phyloP scores from a whole-genome alignment of 2,113 vertebrate genomes.

The Centropus unirufus region DNA sequence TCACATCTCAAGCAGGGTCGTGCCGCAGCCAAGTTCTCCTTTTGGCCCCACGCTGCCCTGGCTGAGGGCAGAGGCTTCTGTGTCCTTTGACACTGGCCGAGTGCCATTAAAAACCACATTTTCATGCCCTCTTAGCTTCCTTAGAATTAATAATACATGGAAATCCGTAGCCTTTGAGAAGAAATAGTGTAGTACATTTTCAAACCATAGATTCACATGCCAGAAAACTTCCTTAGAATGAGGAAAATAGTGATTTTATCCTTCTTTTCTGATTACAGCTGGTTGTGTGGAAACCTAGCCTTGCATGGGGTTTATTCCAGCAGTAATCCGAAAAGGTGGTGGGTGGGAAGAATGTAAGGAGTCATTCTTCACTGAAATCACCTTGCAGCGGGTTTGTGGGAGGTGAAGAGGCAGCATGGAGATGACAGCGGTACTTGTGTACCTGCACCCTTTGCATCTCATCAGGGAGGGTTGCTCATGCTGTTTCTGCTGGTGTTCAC shows the following conservation, averaged over 20 bases:
- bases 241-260: accelerated
- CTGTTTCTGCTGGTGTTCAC: background rate
- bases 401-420: background rate
- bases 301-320: background rate
- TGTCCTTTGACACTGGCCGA: background rate
- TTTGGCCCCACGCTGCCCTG: background rate
- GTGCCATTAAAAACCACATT: background rate
- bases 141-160: accelerated
- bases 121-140: background rate
- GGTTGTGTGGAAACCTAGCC: background rate
- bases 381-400: background rate
- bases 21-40: accelerated
- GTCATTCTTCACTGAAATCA: background rate
- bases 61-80: background rate
- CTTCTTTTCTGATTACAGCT: background rate
- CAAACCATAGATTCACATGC: accelerated
- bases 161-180: too few species aligned
- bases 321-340: background rate
- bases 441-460: accelerated
- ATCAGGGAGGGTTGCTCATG: background rate
- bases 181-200: accelerated
- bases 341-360: background rate
- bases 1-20: background rate
- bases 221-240: background rate
- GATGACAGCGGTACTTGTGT: accelerated